Evolutionary conservation across 2,797 vertebrate genomes (phyloP), one percentile per base, ranked within the genome.

Genomic region (Myotis findleyi): DNA sequence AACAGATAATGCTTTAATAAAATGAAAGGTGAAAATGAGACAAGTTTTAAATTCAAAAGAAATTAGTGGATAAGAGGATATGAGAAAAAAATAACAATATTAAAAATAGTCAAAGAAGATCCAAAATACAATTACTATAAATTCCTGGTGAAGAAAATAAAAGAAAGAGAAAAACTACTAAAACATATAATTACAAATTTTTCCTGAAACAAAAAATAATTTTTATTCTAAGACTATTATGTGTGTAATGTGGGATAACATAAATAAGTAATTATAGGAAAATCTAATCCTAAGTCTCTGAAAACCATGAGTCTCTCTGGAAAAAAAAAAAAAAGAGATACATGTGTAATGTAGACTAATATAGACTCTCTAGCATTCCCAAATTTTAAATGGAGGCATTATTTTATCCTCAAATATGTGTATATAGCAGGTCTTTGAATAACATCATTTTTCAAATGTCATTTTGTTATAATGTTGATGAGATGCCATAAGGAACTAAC

Each of bases 21-120:
- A 59, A 82, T 13, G 76, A 36, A 79, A 79, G 27, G 33, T 79
- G 5, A 77, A 82, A 64, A 36, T 81, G 21, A 89, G 38, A 82
- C 33, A 89, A 27, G 5, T 87, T 57, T 89, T 84, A 75, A 79
- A 87, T 83, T 57, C 20, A 38, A 69, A 91, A 89, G 51, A 95
- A 87, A 90, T 57, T 2, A 90, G 73, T 27, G 47, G 7, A 49
- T 53, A 87, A 80, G 80, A 80, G 47, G 1, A 75, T 88, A 72
- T 71, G 69, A 71, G 27, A 49, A 18, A 87, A 91, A 91, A 95
- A 6, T 51, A 82, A 77, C 16, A 41, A 71, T 62, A 75, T 3
- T 76, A 62, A 64, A 94, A 69, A 7, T 14, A 64, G 30, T n/a
- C 14, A 53, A 55, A 62, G 23, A 55, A 93, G 8, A 77, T 51